Percentiles rank a stretch among this genome's conserved stretches.
phyloP scores from a whole-genome alignment of 2,888 invertebrate species.

The Eutolmus rufibarbis region DNA sequence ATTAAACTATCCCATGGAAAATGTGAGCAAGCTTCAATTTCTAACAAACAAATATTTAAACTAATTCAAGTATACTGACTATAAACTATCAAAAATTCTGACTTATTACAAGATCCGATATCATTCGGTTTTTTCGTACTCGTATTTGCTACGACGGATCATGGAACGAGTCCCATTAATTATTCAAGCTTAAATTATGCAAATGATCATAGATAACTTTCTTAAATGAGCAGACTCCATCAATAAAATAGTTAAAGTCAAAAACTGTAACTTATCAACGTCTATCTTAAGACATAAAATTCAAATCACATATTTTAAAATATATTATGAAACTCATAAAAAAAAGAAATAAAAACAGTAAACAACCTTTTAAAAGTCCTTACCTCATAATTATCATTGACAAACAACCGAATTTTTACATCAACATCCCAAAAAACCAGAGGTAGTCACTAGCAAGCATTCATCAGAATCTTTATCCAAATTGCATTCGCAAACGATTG shows the following conservation, averaged over 20 bases:
- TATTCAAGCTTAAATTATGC: neutral
- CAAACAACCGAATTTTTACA: neutral
- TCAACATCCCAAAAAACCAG: neutral
- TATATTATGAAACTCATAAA: neutral
- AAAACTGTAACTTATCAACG: neutral
- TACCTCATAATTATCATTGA: neutral
- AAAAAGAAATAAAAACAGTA: neutral
- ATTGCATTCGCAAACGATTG: neutral
- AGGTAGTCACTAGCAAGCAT: neutral
- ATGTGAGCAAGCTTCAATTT: neutral
- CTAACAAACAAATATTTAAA: neutral
- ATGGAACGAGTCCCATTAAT: neutral
- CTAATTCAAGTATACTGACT: neutral
- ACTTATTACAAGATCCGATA: neutral
- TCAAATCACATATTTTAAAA: neutral
- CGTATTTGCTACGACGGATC: neutral
- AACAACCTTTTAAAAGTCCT: neutral
- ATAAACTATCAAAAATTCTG: neutral
- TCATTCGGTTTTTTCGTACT: neutral
- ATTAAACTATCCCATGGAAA: neutral
- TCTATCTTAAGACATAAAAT: neutral
- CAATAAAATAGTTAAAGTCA: neutral
- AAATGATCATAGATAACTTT: neutral
- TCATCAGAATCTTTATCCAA: constrained; percentile 12
- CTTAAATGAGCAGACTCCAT: neutral